These are phyloP conservation scores for Sparidentex hasta DNA, from an alignment of 2,797 vertebrate genomes.

Conservation along the genomic window DNA sequence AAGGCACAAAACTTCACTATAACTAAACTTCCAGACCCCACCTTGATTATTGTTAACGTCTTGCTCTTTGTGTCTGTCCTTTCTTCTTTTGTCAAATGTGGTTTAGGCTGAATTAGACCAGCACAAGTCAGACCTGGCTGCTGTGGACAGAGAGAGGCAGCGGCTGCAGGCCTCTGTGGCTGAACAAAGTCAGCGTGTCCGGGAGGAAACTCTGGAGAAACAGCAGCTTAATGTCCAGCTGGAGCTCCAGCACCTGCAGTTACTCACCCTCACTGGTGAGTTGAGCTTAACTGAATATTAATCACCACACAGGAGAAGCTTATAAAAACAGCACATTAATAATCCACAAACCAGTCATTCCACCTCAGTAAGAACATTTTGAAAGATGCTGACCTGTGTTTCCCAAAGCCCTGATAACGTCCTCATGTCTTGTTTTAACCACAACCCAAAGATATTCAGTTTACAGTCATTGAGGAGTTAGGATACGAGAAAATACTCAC, in stretches of 20 bases:
- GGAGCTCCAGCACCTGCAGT: conserved; percentile 71
- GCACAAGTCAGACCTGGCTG: conserved; percentile 78
- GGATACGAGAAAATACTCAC: no score
- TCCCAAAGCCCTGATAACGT: no score
- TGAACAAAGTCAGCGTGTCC: conserved; percentile 76
- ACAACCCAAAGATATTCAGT: no score
- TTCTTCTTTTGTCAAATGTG: neutral
- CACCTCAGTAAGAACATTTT: no score
- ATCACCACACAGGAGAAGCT: neutral
- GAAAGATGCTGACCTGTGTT: no score
- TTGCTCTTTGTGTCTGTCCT: neutral
- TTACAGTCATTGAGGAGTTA: no score
- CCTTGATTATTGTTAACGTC: neutral
- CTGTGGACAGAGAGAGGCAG: conserved; percentile 69
- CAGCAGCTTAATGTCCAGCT: conserved; percentile 83
- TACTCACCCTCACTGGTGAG: conserved; percentile 85
- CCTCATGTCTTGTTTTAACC: no score
- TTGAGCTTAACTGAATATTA: conserved; percentile 1
- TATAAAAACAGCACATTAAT: neutral
- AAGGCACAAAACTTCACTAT: neutral
- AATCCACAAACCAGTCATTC: neutral
- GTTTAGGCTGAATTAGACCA: conserved; percentile 83
- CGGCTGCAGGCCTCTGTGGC: conserved; percentile 63
- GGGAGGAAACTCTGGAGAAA: conserved; percentile 84
- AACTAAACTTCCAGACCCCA: neutral